Base-by-base conservation (phyloP, 2,113 vertebrate species). In the Seriola dumerili region DNA sequence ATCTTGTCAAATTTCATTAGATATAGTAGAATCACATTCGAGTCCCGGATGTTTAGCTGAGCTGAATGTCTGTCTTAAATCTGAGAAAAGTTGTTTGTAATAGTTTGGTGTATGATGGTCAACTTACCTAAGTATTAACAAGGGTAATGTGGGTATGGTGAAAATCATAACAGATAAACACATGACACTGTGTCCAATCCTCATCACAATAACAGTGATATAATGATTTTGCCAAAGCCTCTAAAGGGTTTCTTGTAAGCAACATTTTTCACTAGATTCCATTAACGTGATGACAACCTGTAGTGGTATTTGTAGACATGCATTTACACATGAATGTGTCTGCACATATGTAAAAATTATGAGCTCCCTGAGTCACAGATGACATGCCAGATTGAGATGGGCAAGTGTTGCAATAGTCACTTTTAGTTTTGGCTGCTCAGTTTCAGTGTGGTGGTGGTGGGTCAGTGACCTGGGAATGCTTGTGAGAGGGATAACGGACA, bases 371-470 rank as follows among this genome's bases (percentile, higher is more conserved):
- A 69, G 40, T 71, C 54, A 52, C 32, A 32, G 71, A 7, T 54
- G 38, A 62, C 34, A 36, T 72, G 48, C 9, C 54, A 61, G 2
- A 29, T 32, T 32, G 55, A 69, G 58, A 76, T 66, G 77, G 44
- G 34, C 34, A 44, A 72, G 64, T 78, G 46, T 46, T 48, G 46
- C 46, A 64, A 36, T 19, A 62, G 72, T 40, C 44, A 36, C 17
- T 72, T 48, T 36, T 36, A 57, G 32, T 72, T 46, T 65, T 64
- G 46, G 55, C 21, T 17, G 12, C 32, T 29, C 38, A 25, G 81
- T 78, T 80, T 91, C 76, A 72, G 71, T 44, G 36, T 63, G 62
- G 46, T 16, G 32, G 48, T 57, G 68, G 25, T 5, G 71, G 75
- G 62, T 38, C n/a, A 6, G n/a, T 44, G 85, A 69, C 38, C 29